phyloP scores from a whole-genome alignment of 1,140 invertebrate genomes.

The Melanaphis sacchari region DNA sequence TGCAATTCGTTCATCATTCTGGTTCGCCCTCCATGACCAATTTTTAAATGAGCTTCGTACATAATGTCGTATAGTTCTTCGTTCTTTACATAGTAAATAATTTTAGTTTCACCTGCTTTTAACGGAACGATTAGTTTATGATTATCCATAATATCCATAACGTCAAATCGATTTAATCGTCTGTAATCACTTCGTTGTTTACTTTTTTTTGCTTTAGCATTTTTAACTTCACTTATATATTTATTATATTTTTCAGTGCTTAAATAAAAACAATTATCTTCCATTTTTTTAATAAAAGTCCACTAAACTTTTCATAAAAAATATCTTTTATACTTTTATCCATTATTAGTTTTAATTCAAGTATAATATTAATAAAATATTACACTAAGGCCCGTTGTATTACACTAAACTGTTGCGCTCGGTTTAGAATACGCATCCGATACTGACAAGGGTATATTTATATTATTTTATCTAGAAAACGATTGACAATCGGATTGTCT shows the following conservation, averaged over 20 bases:
- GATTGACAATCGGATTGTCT: neutral
- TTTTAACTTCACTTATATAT: neutral
- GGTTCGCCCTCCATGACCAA: neutral
- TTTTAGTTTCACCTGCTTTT: neutral
- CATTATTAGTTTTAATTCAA: neutral
- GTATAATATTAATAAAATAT: slow-evolving; percentile 4
- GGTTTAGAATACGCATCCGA: neutral
- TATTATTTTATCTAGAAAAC: no score
- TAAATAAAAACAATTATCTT: neutral
- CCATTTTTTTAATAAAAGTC: slow-evolving; percentile 8
- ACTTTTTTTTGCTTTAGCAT: neutral
- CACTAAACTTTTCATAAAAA: slow-evolving; percentile 6
- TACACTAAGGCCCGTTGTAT: neutral
- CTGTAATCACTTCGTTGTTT: neutral
- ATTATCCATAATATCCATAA: neutral
- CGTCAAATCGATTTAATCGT: neutral
- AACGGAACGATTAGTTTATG: neutral
- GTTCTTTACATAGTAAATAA: neutral
- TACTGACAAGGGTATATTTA: neutral
- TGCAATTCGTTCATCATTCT: neutral
- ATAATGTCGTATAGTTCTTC: neutral
- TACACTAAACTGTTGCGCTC: neutral
- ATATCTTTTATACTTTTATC: neutral
- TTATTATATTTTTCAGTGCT: neutral
- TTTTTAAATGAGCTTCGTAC: neutral